Evolutionary conservation across 2,888 invertebrate genomes (phyloP).

Genomic region (Euproctis similis): DNA sequence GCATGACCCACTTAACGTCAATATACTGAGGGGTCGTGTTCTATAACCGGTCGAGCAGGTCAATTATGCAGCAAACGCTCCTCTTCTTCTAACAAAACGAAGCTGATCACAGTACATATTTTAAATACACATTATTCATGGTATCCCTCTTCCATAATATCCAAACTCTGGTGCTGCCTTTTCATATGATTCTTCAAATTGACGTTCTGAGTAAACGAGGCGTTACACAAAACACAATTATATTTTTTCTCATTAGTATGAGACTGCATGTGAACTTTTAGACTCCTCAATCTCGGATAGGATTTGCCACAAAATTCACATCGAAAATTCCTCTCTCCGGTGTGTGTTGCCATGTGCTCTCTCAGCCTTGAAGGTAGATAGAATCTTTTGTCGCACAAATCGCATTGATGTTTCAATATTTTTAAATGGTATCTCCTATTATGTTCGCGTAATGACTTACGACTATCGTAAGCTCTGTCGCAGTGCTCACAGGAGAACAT

Average conservation of each 20-base stretch:
- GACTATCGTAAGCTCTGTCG: constrained; percentile 53
- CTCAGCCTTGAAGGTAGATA: constrained; percentile 57
- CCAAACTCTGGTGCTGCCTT: constrained; percentile 46
- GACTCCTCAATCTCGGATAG: constrained; percentile 49
- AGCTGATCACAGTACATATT: too few species aligned
- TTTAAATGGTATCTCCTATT: constrained; percentile 52
- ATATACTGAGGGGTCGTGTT: too few species aligned
- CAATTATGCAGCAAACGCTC: too few species aligned
- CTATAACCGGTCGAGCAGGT: too few species aligned
- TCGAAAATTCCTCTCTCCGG: constrained; percentile 56
- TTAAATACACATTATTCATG: constrained; percentile 12
- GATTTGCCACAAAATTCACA: constrained; percentile 62
- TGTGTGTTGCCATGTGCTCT: constrained; percentile 63
- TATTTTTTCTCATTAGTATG: constrained; percentile 72
- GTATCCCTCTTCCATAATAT: constrained; percentile 22
- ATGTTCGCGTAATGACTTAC: constrained; percentile 58
- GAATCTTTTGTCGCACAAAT: constrained; percentile 70
- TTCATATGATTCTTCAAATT: constrained; percentile 76
- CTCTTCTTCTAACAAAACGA: too few species aligned
- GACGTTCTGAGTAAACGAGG: constrained; percentile 72
- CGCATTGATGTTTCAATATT: constrained; percentile 66
- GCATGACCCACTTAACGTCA: too few species aligned
- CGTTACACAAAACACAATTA: constrained; percentile 65
- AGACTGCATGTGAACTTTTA: constrained; percentile 74
- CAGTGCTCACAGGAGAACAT: constrained; percentile 56